phyloP scores from a whole-genome alignment of 1,140 invertebrate genomes.

The Caerostris extrusa region DNA sequence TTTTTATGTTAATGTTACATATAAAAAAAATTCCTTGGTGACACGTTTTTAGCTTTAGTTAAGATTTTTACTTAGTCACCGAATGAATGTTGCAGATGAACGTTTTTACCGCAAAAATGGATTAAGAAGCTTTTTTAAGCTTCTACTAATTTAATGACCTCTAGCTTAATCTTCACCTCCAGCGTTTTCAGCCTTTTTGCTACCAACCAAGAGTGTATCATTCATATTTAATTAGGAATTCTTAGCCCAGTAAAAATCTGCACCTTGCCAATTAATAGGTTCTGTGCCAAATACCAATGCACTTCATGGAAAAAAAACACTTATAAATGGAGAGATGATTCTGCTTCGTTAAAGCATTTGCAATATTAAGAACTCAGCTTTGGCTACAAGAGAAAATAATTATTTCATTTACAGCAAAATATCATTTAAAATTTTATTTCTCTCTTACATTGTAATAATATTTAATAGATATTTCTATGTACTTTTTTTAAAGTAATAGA shows the following conservation, averaged over 20 bases:
- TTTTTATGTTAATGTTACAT: slow-evolving; percentile 27
- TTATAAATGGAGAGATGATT: not conserved
- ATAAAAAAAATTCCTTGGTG: slow-evolving; percentile 3
- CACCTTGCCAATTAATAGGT: not conserved
- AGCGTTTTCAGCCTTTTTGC: not conserved
- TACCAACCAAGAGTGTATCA: not conserved
- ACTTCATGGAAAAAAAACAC: not conserved
- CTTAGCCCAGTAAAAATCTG: not conserved
- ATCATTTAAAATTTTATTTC: no score
- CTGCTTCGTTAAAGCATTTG: not conserved
- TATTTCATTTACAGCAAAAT: no score
- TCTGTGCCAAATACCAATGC: not conserved
- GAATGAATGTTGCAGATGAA: not conserved
- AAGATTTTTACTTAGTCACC: slow-evolving; percentile 38
- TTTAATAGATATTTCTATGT: no score
- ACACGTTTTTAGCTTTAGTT: slow-evolving; percentile 61
- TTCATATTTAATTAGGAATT: slow-evolving; percentile 59
- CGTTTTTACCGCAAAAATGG: not conserved
- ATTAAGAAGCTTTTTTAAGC: slow-evolving; percentile 67
- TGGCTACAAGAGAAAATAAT: not conserved
- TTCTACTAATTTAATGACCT: slow-evolving; percentile 53
- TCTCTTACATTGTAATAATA: no score
- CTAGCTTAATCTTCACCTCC: slow-evolving; percentile 36
- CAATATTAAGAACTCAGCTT: not conserved
- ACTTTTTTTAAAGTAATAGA: not conserved